Base-by-base conservation (phyloP, 2,797 vertebrate genomes). In the Propithecus deckenii region DNA sequence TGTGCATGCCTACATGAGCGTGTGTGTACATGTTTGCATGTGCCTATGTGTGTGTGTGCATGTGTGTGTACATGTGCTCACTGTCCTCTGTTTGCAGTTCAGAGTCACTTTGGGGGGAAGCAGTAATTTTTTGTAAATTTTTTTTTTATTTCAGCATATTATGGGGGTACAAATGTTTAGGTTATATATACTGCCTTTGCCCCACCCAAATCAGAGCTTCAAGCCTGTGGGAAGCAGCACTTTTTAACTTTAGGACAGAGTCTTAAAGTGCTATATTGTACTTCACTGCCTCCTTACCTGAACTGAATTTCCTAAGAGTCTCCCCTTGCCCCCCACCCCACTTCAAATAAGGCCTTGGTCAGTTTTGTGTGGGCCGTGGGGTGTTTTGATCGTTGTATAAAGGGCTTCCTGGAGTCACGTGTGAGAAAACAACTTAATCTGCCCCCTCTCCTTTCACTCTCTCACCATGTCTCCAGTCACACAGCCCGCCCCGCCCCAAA, bases 351-450 rank as follows among this genome's bases (percentile, higher is more conserved):
- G 78, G 4, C 12, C 23, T 35, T 23, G 2, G 13, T 52, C 35
- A 48, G 4, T 41, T 59, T 93, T 41, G 20, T 13, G 25, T 18
- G 38, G 41, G 32, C 23, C 35, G 7, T 43, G 57, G 28, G 25
- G 57, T 59, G 23, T 61, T 43, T 35, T 18, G 9, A 17, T 50
- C 41, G 61, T 93, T 85, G 57, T 78, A 13, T 95, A 14, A 32
- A 79, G 81, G 75, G 38, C 50, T 81, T 97, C 50, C 75, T 84
- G 87, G 91, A 97, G 22, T 67, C 78, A 91, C 57, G 74, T 43
- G 57, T 46, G 25, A 88, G 69, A 97, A 96, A 87, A 48, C 46
- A 23, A 23, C 59, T 84, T 63, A 86, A 18, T 18, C 43, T 38
- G 22, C 69, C 92, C 50, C 91, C 46, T 84, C 32, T 63, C 89